phyloP scores from a whole-genome alignment of 2,888 invertebrate species.

The Meteorus colon region DNA sequence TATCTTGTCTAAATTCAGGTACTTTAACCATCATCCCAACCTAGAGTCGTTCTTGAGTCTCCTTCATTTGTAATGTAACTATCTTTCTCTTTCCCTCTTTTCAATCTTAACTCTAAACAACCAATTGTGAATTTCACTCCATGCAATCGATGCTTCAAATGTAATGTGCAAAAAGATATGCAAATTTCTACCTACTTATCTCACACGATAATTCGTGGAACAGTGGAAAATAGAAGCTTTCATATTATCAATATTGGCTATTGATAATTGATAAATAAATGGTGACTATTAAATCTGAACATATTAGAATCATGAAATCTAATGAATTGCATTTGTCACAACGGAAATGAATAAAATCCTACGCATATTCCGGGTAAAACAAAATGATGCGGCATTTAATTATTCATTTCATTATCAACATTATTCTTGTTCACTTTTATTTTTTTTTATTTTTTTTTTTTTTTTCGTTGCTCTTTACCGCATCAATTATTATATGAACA shows the following conservation, averaged over 20 bases:
- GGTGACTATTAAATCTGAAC: too few species aligned
- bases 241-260: too few species aligned
- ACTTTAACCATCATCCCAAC: background rate
- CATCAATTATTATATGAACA: background rate
- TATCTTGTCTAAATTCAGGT: background rate
- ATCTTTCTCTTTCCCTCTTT: background rate
- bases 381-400: too few species aligned
- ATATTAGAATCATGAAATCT: too few species aligned
- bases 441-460: background rate
- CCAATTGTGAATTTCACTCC: slow-evolving; percentile 34
- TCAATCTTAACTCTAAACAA: background rate
- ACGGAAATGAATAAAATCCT: too few species aligned
- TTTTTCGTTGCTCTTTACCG: background rate
- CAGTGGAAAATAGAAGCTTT: background rate
- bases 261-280: too few species aligned
- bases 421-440: background rate
- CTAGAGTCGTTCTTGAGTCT: slow-evolving; percentile 3
- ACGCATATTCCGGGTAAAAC: too few species aligned
- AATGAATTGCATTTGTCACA: too few species aligned
- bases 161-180: background rate
- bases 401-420: background rate
- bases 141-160: background rate
- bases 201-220: background rate
- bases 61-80: slow-evolving; percentile 28
- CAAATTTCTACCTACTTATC: background rate